Evolutionary conservation across 2,113 vertebrate genomes (phyloP).

Genomic region (Stigmatopora argus): DNA sequence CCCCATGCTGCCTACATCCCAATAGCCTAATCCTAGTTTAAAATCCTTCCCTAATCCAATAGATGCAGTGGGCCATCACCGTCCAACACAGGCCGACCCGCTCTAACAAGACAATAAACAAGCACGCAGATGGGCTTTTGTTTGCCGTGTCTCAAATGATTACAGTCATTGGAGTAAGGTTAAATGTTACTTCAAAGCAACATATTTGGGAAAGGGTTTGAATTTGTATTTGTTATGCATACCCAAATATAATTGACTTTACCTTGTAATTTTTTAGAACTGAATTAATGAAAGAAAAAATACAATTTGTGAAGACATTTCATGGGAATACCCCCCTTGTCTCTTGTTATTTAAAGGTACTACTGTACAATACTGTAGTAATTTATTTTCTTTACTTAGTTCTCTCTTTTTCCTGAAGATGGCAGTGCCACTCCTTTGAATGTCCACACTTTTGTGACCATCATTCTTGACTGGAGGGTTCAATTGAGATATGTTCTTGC

Average conservation of each 20-base stretch:
- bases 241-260: neutral
- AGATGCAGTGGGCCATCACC: slow-evolving; percentile 77
- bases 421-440: slow-evolving; percentile 52
- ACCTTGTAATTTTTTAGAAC: neutral
- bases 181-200: neutral
- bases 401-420: slow-evolving; percentile 38
- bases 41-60: slow-evolving; percentile 89
- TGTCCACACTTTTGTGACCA: slow-evolving; percentile 1
- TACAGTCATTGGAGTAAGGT: slow-evolving; percentile 19
- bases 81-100: slow-evolving; percentile 66
- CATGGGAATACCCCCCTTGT: neutral
- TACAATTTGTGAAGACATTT: neutral
- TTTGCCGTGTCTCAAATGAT: slow-evolving; percentile 27
- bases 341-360: neutral
- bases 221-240: neutral
- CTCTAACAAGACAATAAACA: slow-evolving; percentile 48
- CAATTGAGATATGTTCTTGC: slow-evolving; percentile 1
- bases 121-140: slow-evolving; percentile 21
- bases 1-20: slow-evolving; percentile 66
- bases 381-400: neutral
- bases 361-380: neutral
- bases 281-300: neutral
- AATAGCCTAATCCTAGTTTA: slow-evolving; percentile 77
- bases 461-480: slow-evolving; percentile 1
- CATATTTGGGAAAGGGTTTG: neutral